Conservation (phyloP, 2,113 vertebrate species). For the Pelodiscus sinensis region DNA sequence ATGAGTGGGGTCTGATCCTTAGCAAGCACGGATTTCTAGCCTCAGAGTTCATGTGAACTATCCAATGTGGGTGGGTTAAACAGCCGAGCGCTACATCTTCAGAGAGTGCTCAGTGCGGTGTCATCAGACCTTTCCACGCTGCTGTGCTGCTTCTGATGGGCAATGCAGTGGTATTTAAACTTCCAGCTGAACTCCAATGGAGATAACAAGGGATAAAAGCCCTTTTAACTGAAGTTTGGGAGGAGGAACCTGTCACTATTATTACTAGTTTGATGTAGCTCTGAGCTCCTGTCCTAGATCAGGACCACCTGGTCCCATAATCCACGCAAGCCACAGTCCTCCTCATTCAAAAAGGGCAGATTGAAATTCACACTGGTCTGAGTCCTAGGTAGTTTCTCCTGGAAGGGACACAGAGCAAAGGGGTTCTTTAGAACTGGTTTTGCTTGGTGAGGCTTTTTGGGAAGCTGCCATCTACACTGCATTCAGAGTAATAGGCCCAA, state of each 20-base stretch:
- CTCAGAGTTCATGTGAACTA: background rate
- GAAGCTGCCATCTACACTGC: background rate
- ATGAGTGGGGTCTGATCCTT: background rate
- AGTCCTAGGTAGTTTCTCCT: background rate
- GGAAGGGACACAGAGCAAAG: background rate
- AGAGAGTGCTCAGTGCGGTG: background rate
- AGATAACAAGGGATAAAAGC: background rate
- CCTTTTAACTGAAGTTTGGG: background rate
- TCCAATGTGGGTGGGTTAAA: background rate
- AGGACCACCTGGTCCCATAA: background rate
- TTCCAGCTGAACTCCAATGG: background rate
- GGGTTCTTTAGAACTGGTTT: too few species aligned
- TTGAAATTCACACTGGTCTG: background rate
- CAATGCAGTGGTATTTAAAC: background rate
- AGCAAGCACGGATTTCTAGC: background rate
- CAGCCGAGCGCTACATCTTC: background rate
- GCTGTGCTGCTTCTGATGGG: background rate
- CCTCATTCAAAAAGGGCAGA: background rate
- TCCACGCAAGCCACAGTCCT: background rate
- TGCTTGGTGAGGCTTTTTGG: too few species aligned
- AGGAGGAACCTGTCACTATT: background rate
- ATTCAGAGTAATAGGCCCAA: background rate
- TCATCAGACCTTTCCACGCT: background rate
- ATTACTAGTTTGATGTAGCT: background rate
- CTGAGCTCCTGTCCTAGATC: background rate